A percentile compares a stretch with the other conserved stretches of the same genome.
These are phyloP conservation scores for Melanotaenia duboulayi DNA, from an alignment of 2,113 vertebrate genomes.

Conservation along the genomic window DNA sequence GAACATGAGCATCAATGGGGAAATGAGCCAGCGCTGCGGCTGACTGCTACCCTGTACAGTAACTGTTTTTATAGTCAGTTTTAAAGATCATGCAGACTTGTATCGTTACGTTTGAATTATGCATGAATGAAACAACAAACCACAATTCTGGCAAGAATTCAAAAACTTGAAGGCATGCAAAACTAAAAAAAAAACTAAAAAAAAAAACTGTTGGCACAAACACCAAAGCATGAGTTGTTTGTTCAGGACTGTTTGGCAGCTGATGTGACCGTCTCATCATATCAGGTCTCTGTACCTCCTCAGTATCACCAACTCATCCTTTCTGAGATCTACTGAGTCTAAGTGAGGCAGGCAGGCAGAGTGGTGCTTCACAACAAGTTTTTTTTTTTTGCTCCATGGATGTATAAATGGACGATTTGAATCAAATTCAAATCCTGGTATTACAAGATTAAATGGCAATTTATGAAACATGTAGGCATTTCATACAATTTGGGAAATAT, in stretches of 20 bases:
- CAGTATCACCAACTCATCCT: conserved; percentile 12
- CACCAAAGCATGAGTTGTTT: neutral
- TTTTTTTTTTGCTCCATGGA: neutral
- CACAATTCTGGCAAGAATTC: conserved; percentile 27
- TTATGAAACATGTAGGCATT: no score
- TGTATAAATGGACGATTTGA: no score
- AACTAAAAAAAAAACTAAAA: neutral
- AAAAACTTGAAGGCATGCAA: conserved; percentile 6
- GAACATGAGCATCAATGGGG: conserved; percentile 12
- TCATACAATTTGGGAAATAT: no score
- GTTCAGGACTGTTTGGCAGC: no score
- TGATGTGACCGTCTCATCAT: conserved; percentile 1
- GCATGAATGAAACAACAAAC: conserved; percentile 41
- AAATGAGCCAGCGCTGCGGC: conserved; percentile 30
- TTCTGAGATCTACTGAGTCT: neutral
- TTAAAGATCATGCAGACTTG: neutral
- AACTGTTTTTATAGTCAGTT: conserved; percentile 10
- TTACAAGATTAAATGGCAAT: no score
- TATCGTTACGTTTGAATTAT: neutral
- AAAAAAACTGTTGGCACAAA: conserved; percentile 4
- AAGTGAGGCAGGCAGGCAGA: neutral
- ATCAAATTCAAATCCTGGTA: no score
- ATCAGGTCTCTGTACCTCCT: conserved; percentile 12
- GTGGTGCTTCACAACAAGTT: no score
- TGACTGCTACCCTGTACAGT: conserved; percentile 1